Conservation (phyloP, 2,797 vertebrate species). For the Poecilia gillii region DNA sequence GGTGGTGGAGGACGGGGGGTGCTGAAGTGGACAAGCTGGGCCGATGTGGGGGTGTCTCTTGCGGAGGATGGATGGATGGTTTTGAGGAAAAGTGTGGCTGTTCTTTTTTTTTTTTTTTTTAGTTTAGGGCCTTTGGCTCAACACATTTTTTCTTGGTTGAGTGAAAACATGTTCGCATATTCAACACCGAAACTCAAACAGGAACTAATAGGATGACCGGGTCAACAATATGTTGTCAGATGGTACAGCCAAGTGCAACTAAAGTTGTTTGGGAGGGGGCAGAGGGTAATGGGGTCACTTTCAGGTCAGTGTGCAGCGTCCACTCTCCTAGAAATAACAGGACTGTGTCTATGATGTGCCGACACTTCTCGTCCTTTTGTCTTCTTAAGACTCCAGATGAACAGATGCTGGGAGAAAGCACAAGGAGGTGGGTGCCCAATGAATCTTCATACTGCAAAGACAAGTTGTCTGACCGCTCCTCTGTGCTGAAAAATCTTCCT, state of each 20-base stretch:
- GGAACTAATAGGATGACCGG: constrained; percentile 7
- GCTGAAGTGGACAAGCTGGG: constrained; percentile 48
- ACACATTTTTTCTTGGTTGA: constrained; percentile 13
- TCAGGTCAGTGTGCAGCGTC: constrained; percentile 54
- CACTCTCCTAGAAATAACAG: constrained; percentile 73
- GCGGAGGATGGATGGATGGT: constrained; percentile 17
- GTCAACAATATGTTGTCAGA: constrained; percentile 65
- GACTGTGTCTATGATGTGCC: constrained; percentile 61
- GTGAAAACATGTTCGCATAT: not conserved
- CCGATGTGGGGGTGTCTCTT: constrained; percentile 38
- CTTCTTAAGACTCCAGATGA: constrained; percentile 42
- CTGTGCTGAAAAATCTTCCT: not conserved
- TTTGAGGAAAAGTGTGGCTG: constrained; percentile 25
- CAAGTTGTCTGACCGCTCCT: not conserved
- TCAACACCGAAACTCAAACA: constrained; percentile 1
- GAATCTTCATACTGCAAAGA: constrained; percentile 29
- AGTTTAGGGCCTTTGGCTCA: constrained; percentile 4
- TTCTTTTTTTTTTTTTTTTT: constrained; percentile 12
- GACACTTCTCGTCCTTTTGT: constrained; percentile 60
- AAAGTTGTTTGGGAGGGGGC: constrained; percentile 43
- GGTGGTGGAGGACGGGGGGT: constrained; percentile 59
- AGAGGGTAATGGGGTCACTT: constrained; percentile 15
- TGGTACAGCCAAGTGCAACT: constrained; percentile 52
- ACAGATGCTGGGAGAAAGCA: constrained; percentile 55
- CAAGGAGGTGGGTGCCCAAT: constrained; percentile 23